Evolutionary conservation across 1,140 invertebrate species (phyloP), one percentile per base, ranked within the genome.

Genomic region (Drosophila insularis): DNA sequence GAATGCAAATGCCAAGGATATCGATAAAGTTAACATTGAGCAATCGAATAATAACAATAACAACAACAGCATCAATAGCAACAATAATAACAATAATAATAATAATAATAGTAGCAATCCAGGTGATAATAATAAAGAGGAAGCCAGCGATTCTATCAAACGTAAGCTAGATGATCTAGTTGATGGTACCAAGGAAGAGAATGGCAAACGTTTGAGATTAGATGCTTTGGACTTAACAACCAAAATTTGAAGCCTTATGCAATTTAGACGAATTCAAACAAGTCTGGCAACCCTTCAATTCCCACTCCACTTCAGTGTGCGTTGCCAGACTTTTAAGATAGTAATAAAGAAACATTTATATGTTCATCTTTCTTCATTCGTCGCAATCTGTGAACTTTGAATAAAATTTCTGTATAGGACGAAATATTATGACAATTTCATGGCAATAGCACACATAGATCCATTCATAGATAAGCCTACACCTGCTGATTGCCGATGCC

Each of bases 201-300:
- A 92, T 92, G 35, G 76, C 10, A 78, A 82, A 50, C 80, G 89
- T 55, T 69, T 13, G 91, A 93, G 80, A 85, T 32, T 93, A 63
- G 95, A 93, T 81, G 95, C 95, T 4, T 91, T 96, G 46, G 95
- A 96, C 89, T 92, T 96, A 50, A 96, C 95, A 50, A 94, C 93
- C 70, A 94, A 94, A 92, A 71, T 86, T 27, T 86, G 43, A 50
- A 50, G 1, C 17, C 1, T 17, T 17, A 19, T 11, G 14, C 19
- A 11, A 50, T 50, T 21, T 50, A 50, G 43, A 56, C 17, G 27
- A 46, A 56, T 10, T 39, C 13, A 64, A 40, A 1, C 19, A 5
- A 14, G 7, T 46, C 40, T 43, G 40, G 40, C 40, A 43, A 43
- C 14, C 4, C n/a, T n/a, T n/a, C n/a, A n/a, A n/a, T n/a, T 1